Conservation (phyloP, 2,888 invertebrate species). For the Torymus auratus region DNA sequence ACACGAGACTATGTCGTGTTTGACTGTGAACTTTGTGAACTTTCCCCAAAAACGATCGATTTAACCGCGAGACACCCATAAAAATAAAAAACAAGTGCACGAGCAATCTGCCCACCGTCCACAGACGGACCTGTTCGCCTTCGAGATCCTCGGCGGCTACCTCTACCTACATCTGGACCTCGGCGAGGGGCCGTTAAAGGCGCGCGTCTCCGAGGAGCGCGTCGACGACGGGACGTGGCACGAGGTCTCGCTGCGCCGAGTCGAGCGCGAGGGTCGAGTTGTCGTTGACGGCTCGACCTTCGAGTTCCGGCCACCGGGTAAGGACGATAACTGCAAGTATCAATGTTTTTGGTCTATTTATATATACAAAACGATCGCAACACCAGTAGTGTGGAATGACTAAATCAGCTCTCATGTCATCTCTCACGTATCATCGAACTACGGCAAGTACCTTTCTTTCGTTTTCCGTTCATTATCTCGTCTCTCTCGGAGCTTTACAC, state of each 20-base stretch:
- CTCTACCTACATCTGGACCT: conserved; percentile 94
- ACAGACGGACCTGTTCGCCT: conserved; percentile 93
- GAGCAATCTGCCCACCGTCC: conserved; percentile 54
- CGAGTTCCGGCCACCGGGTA: conserved; percentile 92
- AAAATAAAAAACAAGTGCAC: no score
- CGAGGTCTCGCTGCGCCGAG: conserved; percentile 89
- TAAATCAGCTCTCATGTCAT: conserved; percentile 51
- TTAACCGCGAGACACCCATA: no score
- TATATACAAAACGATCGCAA: conserved; percentile 16
- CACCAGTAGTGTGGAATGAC: conserved; percentile 54
- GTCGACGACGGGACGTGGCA: conserved; percentile 97
- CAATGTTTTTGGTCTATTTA: conserved; percentile 53
- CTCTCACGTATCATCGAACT: conserved; percentile 52
- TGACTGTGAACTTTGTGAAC: no score
- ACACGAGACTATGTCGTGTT: no score
- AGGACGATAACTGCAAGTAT: conserved; percentile 62
- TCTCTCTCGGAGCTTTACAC: no score
- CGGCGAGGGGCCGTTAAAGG: conserved; percentile 92
- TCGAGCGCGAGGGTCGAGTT: conserved; percentile 89
- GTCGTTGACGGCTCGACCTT: conserved; percentile 92
- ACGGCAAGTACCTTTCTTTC: conserved; percentile 52
- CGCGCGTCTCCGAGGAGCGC: conserved; percentile 87
- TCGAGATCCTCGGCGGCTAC: conserved; percentile 95
- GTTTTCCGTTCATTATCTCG: no score
- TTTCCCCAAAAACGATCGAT: no score